Base-by-base conservation (phyloP, 1,140 invertebrate genomes). In the Bilobella aurantiaca region DNA sequence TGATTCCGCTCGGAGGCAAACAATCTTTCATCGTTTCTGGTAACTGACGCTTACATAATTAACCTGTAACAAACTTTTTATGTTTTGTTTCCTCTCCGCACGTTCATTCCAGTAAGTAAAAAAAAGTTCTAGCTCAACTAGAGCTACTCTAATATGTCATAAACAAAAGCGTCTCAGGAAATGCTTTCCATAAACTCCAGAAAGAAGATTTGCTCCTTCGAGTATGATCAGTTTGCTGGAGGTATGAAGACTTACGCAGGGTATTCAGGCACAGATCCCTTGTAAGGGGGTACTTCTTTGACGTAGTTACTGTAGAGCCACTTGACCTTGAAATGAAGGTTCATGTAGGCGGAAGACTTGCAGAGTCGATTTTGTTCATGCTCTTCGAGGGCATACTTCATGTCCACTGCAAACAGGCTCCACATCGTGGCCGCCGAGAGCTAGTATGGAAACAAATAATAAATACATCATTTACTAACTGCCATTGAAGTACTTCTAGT, bases 341-440 rank as follows among this genome's bases (percentile, higher is more conserved):
- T 99, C 93, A 99, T 99, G 77, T 98, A 99, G 58, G 92, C 93
- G 42, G 95, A 96, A 74, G 93, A 97, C 80, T 96, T 97, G 83
- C 96, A 98, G 1, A 92, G 82, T 62, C 94, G 82, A 75, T 93
- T 90, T 74, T 93, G 89, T 78, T 98, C 95, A 76, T 99, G 96
- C 77, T 99, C 97, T 79, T 98, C 93, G 31, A 99, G 79, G 3
- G 95, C 94, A 77, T 96, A 94, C 77, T 98, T 97, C 85, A 99
- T 91, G 78, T 99, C 97, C 31, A 96, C 88, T 29, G 94, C 93
- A 78, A 99, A 99, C 31, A 94, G 79, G 47, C 87, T 87, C 97
- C 97, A 99, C 86, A 99, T 94, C 3, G 92, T 96, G 16, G 91
- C 87, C 31, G 96, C 95, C 62, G 95, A 98, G 30, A 99, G 79